phyloP scores from a whole-genome alignment of 37 sponge, comb jelly and placozoan species.

The Tethya wilhelma region DNA sequence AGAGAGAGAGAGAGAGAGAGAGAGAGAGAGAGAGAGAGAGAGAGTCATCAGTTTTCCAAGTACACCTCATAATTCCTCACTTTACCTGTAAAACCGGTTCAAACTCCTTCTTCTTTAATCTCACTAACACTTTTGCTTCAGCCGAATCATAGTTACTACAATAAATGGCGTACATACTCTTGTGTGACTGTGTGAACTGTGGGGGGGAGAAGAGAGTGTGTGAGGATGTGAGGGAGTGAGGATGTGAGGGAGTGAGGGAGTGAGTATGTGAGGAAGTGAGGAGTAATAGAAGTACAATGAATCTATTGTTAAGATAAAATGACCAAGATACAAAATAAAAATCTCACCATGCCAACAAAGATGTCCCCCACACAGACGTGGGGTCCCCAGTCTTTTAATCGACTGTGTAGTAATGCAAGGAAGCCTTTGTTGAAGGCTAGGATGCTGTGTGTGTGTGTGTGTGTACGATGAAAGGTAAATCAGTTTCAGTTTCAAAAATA shows the following conservation, averaged over 20 bases:
- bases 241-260: slow-evolving; percentile 1
- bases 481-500: neutral
- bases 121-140: slow-evolving; percentile 47
- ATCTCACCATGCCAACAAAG: slow-evolving; percentile 71
- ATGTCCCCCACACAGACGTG: slow-evolving; percentile 76
- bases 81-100: slow-evolving; percentile 65
- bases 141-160: slow-evolving; percentile 92
- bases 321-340: slow-evolving; percentile 9
- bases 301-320: neutral
- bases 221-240: slow-evolving; percentile 13
- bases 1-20: slow-evolving; percentile 3
- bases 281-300: neutral
- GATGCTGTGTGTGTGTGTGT: slow-evolving; percentile 44
- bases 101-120: slow-evolving; percentile 85
- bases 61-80: neutral
- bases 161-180: slow-evolving; percentile 91
- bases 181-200: slow-evolving; percentile 80
- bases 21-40: neutral
- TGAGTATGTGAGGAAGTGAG: neutral
- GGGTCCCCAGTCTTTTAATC: slow-evolving; percentile 55
- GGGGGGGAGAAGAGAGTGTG: slow-evolving; percentile 9
- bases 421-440: slow-evolving; percentile 75
- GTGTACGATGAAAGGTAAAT: neutral
- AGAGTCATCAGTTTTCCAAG: neutral
- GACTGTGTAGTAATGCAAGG: slow-evolving; percentile 58